Conservation (phyloP, 92 coral and sea anemone genomes). For the Zoanthus gigantus region DNA sequence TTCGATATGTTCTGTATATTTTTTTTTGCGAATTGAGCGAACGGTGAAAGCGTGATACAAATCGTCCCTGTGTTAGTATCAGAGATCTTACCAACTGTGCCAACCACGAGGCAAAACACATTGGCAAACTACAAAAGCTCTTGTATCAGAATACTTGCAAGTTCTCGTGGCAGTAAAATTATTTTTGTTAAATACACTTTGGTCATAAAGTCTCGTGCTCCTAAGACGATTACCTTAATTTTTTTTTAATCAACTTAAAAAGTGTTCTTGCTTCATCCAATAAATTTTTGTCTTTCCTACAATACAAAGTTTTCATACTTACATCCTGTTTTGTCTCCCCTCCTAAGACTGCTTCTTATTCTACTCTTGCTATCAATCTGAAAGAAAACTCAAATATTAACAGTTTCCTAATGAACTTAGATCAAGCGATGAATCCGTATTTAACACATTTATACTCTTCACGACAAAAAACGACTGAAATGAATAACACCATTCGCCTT, state of each 20-base stretch:
- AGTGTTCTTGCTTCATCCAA: not conserved
- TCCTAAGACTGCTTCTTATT: conserved; percentile 40
- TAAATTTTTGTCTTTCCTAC: not conserved
- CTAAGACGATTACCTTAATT: not conserved
- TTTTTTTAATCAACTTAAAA: not conserved
- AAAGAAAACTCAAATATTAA: not conserved
- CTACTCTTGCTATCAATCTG: conserved; percentile 44
- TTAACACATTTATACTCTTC: too few species aligned
- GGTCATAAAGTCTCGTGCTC: not conserved
- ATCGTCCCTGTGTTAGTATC: too few species aligned
- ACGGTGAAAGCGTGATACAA: too few species aligned
- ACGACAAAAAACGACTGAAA: too few species aligned
- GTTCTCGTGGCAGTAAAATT: too few species aligned
- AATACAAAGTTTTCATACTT: not conserved
- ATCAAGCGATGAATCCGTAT: not conserved
- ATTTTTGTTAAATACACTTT: too few species aligned
- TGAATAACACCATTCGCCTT: too few species aligned
- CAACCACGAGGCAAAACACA: too few species aligned
- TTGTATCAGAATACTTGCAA: too few species aligned
- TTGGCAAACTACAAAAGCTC: too few species aligned
- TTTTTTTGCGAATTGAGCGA: too few species aligned
- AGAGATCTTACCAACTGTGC: not conserved
- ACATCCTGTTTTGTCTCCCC: conserved; percentile 35
- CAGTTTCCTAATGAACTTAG: not conserved
- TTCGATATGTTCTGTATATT: too few species aligned